Evolutionary conservation across 2,888 invertebrate genomes (phyloP).

Genomic region (Eupithecia inturbata): DNA sequence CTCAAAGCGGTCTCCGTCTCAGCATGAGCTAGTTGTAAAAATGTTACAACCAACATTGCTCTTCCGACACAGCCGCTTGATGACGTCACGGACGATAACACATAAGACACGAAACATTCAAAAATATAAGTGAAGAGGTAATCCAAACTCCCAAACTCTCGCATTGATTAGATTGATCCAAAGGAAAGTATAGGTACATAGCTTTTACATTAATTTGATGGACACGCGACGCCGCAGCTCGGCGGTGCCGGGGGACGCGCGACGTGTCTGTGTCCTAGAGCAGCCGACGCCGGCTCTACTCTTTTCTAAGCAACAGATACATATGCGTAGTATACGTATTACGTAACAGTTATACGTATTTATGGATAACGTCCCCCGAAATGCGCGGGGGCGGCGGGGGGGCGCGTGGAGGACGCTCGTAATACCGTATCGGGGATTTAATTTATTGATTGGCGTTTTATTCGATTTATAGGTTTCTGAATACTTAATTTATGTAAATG

Average conservation of each 20-base stretch:
- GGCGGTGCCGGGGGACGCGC: background rate
- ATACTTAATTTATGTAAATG: constrained; percentile 32
- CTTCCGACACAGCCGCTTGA: too few species aligned
- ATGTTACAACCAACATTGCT: too few species aligned
- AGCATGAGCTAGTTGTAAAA: too few species aligned
- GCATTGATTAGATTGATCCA: background rate
- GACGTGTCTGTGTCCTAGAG: background rate
- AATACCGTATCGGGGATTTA: constrained; percentile 11
- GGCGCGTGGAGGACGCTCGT: background rate
- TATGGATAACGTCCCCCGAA: background rate
- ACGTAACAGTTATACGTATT: background rate
- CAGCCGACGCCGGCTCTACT: background rate
- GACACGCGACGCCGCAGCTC: background rate
- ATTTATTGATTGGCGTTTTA: constrained; percentile 25
- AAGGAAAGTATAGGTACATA: background rate
- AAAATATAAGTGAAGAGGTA: too few species aligned
- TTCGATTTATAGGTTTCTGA: constrained; percentile 28
- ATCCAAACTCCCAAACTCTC: background rate
- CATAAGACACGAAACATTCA: too few species aligned
- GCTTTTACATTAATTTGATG: background rate
- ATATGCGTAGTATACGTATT: too few species aligned
- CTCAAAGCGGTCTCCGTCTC: too few species aligned
- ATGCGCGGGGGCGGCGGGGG: background rate
- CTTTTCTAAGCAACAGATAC: background rate
- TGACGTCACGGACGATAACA: too few species aligned